A percentile compares a stretch with the other conserved stretches of the same genome.
These are phyloP conservation scores for Euplexia lucipara DNA, from an alignment of 2,888 invertebrate genomes.

Conservation along the genomic window DNA sequence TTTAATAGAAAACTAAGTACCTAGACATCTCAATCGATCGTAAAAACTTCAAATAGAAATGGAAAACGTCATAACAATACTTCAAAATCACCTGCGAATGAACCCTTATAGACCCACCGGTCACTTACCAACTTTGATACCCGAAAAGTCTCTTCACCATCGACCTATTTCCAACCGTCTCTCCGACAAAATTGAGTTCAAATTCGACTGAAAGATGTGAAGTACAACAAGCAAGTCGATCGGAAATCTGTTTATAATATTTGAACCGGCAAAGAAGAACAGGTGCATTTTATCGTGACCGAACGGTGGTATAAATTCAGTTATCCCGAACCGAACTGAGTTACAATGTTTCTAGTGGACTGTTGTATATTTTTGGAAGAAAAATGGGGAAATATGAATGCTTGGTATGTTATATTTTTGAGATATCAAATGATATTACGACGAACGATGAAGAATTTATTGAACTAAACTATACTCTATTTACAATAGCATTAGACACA, in stretches of 20 bases:
- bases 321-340: conserved; percentile 43
- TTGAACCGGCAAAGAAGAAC: conserved; percentile 51
- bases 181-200: not conserved
- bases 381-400: conserved; percentile 1
- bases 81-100: conserved; percentile 45
- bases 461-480: too few relatives aligned
- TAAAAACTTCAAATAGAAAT: conserved; percentile 3
- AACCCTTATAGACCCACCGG: conserved; percentile 33
- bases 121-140: conserved; percentile 34
- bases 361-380: conserved; percentile 24
- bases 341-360: conserved; percentile 29
- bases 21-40: not conserved
- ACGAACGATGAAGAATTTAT: not conserved
- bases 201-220: not conserved
- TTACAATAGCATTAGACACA: too few relatives aligned
- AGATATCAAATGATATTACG: not conserved
- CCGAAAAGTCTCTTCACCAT: not conserved
- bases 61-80: conserved; percentile 34
- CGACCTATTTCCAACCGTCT: conserved; percentile 14
- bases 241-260: conserved; percentile 67
- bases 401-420: not conserved
- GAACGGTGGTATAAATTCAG: conserved; percentile 61
- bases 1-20: not conserved
- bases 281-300: conserved; percentile 67
- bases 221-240: conserved; percentile 30